Evolutionary conservation across 2,797 vertebrate species (phyloP).

Genomic region (Fistularia commersonii): DNA sequence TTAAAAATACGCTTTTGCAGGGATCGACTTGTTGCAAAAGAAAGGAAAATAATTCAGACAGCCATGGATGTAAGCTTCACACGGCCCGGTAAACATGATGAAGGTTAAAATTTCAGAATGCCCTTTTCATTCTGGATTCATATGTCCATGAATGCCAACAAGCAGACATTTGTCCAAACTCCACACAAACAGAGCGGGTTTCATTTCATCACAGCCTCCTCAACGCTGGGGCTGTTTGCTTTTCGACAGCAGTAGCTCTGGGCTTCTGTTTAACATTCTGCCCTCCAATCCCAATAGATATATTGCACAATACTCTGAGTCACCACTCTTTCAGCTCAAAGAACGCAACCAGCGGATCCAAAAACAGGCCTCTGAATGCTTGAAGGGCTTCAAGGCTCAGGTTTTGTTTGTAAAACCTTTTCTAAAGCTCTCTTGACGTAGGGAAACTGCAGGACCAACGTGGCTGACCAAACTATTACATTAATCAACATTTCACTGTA

Average conservation of each 20-base stretch:
- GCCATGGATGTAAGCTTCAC: not conserved
- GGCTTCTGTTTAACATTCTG: slow-evolving; percentile 48
- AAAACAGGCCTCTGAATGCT: not conserved
- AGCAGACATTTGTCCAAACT: slow-evolving; percentile 2
- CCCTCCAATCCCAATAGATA: slow-evolving; percentile 29
- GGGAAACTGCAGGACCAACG: too few species aligned
- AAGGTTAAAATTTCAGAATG: slow-evolving; percentile 2
- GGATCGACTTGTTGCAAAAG: not conserved
- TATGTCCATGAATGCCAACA: not conserved
- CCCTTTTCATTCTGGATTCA: not conserved
- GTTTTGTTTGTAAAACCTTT: too few species aligned
- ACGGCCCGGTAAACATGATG: not conserved
- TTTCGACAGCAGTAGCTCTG: slow-evolving; percentile 21
- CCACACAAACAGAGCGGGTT: not conserved
- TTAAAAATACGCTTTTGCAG: too few species aligned
- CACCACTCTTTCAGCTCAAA: not conserved
- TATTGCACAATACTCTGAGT: slow-evolving; percentile 11
- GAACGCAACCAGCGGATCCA: slow-evolving; percentile 1
- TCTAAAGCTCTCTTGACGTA: too few species aligned
- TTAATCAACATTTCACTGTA: too few species aligned
- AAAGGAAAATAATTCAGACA: not conserved
- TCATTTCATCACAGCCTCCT: not conserved
- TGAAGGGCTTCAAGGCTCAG: too few species aligned
- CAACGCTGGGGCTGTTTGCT: slow-evolving; percentile 17
- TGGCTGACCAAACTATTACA: too few species aligned